Evolutionary conservation across 2,888 invertebrate species (phyloP).

Genomic region (Mamestra brassicae): DNA sequence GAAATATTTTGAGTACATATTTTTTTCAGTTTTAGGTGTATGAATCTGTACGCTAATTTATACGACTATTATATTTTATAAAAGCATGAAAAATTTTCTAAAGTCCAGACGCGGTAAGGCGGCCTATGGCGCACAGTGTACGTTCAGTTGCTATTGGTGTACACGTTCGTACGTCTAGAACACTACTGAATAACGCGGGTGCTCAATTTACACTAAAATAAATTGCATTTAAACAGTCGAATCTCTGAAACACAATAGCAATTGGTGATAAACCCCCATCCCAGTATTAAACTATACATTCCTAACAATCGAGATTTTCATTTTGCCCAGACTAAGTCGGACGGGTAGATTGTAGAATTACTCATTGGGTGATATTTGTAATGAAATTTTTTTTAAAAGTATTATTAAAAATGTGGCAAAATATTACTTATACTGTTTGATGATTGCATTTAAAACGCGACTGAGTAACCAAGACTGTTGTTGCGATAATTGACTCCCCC

Average conservation of each 20-base stretch:
- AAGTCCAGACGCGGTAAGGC: conserved; percentile 32
- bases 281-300: conserved; percentile 89
- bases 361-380: conserved; percentile 88
- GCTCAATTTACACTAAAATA: conserved; percentile 69
- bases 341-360: conserved; percentile 78
- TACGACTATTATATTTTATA: conserved; percentile 48
- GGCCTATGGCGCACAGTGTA: conserved; percentile 16
- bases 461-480: conserved; percentile 85
- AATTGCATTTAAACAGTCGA: conserved; percentile 76
- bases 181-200: conserved; percentile 62
- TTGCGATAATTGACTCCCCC: conserved; percentile 79
- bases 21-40: conserved; percentile 65
- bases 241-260: conserved; percentile 69
- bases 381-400: conserved; percentile 80
- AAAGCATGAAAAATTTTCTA: conserved; percentile 36
- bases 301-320: conserved; percentile 85
- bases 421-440: conserved; percentile 73
- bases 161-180: conserved; percentile 60
- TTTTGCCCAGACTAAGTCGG: conserved; percentile 79
- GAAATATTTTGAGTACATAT: conserved; percentile 70
- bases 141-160: conserved; percentile 29
- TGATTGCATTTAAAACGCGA: conserved; percentile 84
- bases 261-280: conserved; percentile 69
- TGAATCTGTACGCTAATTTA: conserved; percentile 60
- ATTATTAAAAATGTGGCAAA: conserved; percentile 86